phyloP scores from a whole-genome alignment of 92 coral and sea anemone species.

The Epizoanthus illoricatus region DNA sequence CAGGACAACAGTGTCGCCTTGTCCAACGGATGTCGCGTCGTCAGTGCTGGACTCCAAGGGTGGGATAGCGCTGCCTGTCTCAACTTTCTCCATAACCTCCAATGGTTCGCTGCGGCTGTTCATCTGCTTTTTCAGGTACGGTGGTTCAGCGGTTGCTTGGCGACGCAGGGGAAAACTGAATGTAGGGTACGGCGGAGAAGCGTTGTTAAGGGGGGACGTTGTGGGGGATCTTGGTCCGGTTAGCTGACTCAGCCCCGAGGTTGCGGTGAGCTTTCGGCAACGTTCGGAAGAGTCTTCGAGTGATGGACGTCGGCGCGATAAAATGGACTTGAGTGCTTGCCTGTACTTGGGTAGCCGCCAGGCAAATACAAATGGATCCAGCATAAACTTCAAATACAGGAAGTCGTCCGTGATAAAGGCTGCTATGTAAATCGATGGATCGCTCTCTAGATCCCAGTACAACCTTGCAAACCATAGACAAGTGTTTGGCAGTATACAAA shows the following conservation, averaged over 20 bases:
- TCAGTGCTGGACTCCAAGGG: not conserved
- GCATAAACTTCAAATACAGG: conserved; percentile 26
- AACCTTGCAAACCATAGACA: conserved; percentile 7
- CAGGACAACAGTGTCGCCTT: not conserved
- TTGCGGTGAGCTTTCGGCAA: conserved; percentile 15
- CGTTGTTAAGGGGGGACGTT: not conserved
- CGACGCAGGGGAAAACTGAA: not conserved
- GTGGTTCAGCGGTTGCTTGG: not conserved
- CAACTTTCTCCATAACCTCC: not conserved
- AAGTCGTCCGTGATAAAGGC: conserved; percentile 13
- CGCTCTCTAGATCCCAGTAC: conserved; percentile 20
- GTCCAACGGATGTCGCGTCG: not conserved
- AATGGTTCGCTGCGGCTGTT: conserved; percentile 3
- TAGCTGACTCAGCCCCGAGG: conserved; percentile 24
- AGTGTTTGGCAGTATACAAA: conserved; percentile 9
- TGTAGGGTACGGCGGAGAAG: not conserved
- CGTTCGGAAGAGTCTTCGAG: not conserved
- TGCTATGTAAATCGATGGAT: conserved; percentile 7
- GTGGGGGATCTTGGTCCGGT: conserved; percentile 4
- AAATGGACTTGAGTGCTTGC: conserved; percentile 20
- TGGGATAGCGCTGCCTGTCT: not conserved
- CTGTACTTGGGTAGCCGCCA: conserved; percentile 33
- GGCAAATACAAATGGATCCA: conserved; percentile 35
- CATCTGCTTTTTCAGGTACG: not conserved
- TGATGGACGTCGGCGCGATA: not conserved